Percentiles rank a stretch among this genome's conserved stretches.
These are phyloP conservation scores for Campaea margaritaria DNA, from an alignment of 2,888 invertebrate genomes.

Conservation along the genomic window DNA sequence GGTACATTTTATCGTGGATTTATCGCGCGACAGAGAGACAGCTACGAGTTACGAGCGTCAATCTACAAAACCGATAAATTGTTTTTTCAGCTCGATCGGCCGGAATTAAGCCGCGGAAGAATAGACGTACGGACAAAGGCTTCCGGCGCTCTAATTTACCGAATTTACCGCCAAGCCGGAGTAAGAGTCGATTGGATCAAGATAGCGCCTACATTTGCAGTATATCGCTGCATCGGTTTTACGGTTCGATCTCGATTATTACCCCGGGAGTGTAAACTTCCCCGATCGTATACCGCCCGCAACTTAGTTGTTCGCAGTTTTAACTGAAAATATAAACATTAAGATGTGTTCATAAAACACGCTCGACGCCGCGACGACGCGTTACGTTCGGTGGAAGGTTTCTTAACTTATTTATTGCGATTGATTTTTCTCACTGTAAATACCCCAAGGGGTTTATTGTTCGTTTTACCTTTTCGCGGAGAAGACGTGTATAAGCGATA, in stretches of 20 bases:
- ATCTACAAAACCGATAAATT: slow-evolving; percentile 47
- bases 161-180: slow-evolving; percentile 43
- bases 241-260: slow-evolving; percentile 56
- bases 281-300: slow-evolving; percentile 46
- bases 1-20: slow-evolving; percentile 42
- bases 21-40: slow-evolving; percentile 45
- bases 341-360: slow-evolving; percentile 48
- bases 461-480: slow-evolving; percentile 24
- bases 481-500: slow-evolving; percentile 20
- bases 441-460: slow-evolving; percentile 30
- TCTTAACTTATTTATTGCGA: slow-evolving; percentile 44
- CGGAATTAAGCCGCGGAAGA: slow-evolving; percentile 40
- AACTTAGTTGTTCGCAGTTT: slow-evolving; percentile 59
- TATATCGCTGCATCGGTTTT: slow-evolving; percentile 50
- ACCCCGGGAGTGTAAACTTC: slow-evolving; percentile 53
- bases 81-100: slow-evolving; percentile 46
- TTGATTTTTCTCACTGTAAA: slow-evolving; percentile 40
- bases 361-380: slow-evolving; percentile 32
- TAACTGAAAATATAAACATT: slow-evolving; percentile 53
- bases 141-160: slow-evolving; percentile 42
- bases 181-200: slow-evolving; percentile 46
- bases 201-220: slow-evolving; percentile 43
- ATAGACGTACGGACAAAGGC: slow-evolving; percentile 43
- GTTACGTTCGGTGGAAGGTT: slow-evolving; percentile 43
- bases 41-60: slow-evolving; percentile 47